Percentiles rank a stretch among this genome's conserved stretches.
Evolutionary conservation across 2,113 vertebrate genomes (phyloP).

Genomic region (Heteronetta atricapilla): DNA sequence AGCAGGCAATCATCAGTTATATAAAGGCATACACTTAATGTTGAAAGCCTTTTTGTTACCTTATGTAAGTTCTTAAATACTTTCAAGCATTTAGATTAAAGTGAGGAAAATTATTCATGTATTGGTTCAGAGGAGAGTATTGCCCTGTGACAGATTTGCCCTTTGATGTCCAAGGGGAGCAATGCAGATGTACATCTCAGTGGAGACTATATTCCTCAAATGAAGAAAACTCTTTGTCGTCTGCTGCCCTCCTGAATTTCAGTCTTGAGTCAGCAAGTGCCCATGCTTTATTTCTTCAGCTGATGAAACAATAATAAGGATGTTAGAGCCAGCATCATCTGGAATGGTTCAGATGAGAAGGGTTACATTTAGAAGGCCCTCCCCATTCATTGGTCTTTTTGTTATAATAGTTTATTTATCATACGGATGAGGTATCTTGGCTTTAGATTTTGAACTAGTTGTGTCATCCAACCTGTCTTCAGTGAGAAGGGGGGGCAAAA

Average conservation of each 20-base stretch:
- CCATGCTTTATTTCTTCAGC: not conserved
- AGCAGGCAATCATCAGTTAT: not conserved
- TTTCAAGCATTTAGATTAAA: not conserved
- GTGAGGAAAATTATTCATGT: not conserved
- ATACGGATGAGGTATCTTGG: not conserved
- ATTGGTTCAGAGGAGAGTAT: not conserved
- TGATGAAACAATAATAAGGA: not conserved
- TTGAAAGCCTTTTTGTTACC: not conserved
- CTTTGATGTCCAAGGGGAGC: not conserved
- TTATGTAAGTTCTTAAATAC: not conserved
- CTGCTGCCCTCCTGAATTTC: not conserved
- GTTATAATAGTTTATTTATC: not conserved
- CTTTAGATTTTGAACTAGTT: not conserved
- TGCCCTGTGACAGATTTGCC: not conserved
- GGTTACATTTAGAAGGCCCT: not conserved
- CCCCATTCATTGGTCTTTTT: not conserved
- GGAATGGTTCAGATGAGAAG: not conserved
- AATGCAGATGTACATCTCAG: not conserved
- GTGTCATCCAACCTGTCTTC: not conserved
- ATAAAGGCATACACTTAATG: not conserved
- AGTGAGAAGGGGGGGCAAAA: not conserved
- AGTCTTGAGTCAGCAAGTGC: not conserved
- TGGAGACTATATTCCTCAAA: not conserved
- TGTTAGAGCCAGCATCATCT: not conserved
- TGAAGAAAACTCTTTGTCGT: not conserved